Evolutionary conservation across 2,888 invertebrate genomes (phyloP).

Genomic region (Corbicula japonica): DNA sequence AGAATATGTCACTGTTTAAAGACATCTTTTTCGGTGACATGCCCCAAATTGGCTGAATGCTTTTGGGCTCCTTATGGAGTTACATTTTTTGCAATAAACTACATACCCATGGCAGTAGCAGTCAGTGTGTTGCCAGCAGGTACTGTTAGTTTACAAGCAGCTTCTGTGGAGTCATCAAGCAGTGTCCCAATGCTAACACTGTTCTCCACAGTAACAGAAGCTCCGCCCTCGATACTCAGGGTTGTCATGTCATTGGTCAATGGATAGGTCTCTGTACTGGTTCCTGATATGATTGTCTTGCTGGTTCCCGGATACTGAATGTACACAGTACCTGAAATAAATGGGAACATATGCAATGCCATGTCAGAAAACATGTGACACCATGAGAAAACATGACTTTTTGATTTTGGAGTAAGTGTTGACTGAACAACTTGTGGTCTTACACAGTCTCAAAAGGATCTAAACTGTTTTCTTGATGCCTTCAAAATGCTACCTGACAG

Average conservation of each 20-base stretch:
- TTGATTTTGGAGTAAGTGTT: no score
- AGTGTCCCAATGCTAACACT: constrained; percentile 58
- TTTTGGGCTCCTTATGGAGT: no score
- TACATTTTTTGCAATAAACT: no score
- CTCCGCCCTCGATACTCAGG: constrained; percentile 63
- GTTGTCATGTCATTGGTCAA: constrained; percentile 48
- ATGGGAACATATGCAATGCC: neutral
- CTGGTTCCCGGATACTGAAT: constrained; percentile 45
- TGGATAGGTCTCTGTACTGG: constrained; percentile 31
- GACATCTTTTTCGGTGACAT: no score
- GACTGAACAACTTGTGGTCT: no score
- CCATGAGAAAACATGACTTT: no score
- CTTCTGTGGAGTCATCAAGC: constrained; percentile 50
- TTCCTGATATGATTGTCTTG: constrained; percentile 36
- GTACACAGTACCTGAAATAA: constrained; percentile 67
- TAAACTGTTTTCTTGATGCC: no score
- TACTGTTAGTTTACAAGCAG: constrained; percentile 63
- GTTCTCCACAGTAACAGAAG: constrained; percentile 57
- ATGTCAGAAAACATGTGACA: neutral
- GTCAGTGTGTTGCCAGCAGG: constrained; percentile 50
- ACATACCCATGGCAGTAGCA: constrained; percentile 31
- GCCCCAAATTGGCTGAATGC: no score
- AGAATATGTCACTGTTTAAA: no score
- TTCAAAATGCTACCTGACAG: no score
- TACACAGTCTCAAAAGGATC: no score